phyloP scores from a whole-genome alignment of 2,888 invertebrate species.

The Atethmia centrago region DNA sequence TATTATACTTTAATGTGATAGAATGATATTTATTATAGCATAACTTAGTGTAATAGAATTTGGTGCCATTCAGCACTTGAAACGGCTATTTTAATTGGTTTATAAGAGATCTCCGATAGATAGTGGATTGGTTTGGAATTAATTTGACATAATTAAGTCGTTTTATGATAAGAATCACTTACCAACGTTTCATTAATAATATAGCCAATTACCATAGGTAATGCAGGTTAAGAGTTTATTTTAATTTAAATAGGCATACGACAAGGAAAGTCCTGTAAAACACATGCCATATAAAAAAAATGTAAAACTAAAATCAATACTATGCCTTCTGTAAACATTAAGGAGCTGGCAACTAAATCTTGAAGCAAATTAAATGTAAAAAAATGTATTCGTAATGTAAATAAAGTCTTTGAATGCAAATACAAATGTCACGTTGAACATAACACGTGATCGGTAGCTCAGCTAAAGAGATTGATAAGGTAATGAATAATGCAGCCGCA shows the following conservation, averaged over 20 bases:
- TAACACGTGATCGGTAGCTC: constrained; percentile 47
- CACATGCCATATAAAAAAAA: neutral
- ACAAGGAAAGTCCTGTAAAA: neutral
- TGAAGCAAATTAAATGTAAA: constrained; percentile 23
- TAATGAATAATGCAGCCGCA: constrained; percentile 51
- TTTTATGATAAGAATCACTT: constrained; percentile 16
- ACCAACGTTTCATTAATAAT: neutral
- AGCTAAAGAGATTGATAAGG: constrained; percentile 56
- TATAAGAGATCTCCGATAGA: constrained; percentile 34
- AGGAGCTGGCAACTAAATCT: constrained; percentile 3
- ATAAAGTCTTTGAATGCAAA: constrained; percentile 44
- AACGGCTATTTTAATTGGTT: constrained; percentile 43
- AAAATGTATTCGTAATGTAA: constrained; percentile 34
- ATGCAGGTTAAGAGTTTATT: neutral
- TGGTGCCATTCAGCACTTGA: constrained; percentile 1
- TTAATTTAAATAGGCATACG: neutral
- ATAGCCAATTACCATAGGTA: no score
- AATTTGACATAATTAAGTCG: constrained; percentile 39
- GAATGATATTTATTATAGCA: constrained; percentile 17
- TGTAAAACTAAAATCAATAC: neutral
- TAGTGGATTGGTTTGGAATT: constrained; percentile 18
- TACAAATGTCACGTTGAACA: constrained; percentile 43
- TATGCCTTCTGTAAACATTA: neutral
- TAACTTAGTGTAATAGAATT: constrained; percentile 29
- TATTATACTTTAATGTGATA: constrained; percentile 3